phyloP scores from a whole-genome alignment of 2,797 vertebrate species.

The Siniperca obscura region DNA sequence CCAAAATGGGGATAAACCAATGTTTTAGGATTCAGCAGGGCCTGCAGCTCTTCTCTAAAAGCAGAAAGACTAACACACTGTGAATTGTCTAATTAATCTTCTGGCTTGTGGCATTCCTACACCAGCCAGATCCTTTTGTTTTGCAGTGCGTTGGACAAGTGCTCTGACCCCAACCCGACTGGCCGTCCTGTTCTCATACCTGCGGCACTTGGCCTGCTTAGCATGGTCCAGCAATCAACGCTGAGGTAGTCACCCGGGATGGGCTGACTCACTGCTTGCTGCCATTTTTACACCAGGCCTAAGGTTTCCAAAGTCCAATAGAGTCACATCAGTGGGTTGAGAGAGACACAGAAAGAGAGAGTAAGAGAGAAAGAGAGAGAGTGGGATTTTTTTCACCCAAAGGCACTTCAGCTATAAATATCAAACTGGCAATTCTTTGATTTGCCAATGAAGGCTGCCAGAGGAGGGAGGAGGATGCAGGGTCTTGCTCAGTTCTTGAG shows the following conservation, averaged over 20 bases:
- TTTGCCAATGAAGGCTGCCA: conserved; percentile 80
- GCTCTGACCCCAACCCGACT: conserved; percentile 42
- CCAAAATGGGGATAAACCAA: conserved; percentile 58
- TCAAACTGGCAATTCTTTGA: conserved; percentile 81
- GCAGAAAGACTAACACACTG: conserved; percentile 40
- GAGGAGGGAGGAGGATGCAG: conserved; percentile 66
- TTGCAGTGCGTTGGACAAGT: conserved; percentile 43
- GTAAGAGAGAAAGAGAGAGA: conserved; percentile 47
- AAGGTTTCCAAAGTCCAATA: conserved; percentile 77
- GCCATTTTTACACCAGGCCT: conserved; percentile 79
- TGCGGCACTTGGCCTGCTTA: conserved; percentile 55
- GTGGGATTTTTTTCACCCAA: conserved; percentile 65
- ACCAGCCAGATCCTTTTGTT: conserved; percentile 54
- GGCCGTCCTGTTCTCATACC: conserved; percentile 49
- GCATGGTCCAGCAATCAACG: conserved; percentile 50
- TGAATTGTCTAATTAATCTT: conserved; percentile 61
- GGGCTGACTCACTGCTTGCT: conserved; percentile 74
- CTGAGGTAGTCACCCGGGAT: conserved; percentile 58
- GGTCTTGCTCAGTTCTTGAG: conserved; percentile 64
- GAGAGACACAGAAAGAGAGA: conserved; percentile 51
- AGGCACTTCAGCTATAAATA: conserved; percentile 84
- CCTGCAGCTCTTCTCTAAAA: conserved; percentile 53
- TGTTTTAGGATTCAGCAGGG: conserved; percentile 59
- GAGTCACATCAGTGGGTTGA: conserved; percentile 79
- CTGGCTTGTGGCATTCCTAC: conserved; percentile 42